These are phyloP conservation scores for Melanotus villosus DNA, from an alignment of 2,888 invertebrate genomes.

Conservation along the genomic window DNA sequence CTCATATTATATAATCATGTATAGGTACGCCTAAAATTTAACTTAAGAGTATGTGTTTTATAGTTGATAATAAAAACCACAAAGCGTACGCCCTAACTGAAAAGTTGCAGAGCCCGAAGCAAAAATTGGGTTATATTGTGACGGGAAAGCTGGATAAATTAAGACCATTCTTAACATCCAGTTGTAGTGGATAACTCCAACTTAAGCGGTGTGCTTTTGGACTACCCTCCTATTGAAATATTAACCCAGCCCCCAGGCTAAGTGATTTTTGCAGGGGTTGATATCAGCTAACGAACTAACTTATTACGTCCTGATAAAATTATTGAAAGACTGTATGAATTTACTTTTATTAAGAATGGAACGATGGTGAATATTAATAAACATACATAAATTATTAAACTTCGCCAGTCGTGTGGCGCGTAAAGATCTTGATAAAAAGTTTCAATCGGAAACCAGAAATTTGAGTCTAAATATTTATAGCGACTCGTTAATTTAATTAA, in stretches of 20 bases:
- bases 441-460: no score
- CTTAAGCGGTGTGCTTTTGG: slow-evolving; percentile 1
- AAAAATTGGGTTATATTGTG: slow-evolving; percentile 15
- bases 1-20: not conserved
- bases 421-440: no score
- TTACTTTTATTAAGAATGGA: slow-evolving; percentile 7
- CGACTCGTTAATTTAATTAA: no score
- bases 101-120: slow-evolving; percentile 54
- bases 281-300: slow-evolving; percentile 26
- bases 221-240: slow-evolving; percentile 21
- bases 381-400: no score
- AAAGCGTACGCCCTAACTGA: slow-evolving; percentile 30
- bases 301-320: slow-evolving; percentile 1
- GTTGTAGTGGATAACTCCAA: slow-evolving; percentile 31
- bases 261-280: slow-evolving; percentile 30
- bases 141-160: slow-evolving; percentile 28
- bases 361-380: no score
- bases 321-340: slow-evolving; percentile 1
- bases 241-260: slow-evolving; percentile 20
- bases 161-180: slow-evolving; percentile 21
- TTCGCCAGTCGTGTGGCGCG: no score
- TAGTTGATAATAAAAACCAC: slow-evolving; percentile 11
- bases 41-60: no score
- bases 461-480: no score
- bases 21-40: no score